These are phyloP conservation scores for Acropternis orthonyx DNA, from an alignment of 2,797 vertebrate species.

Conservation along the genomic window DNA sequence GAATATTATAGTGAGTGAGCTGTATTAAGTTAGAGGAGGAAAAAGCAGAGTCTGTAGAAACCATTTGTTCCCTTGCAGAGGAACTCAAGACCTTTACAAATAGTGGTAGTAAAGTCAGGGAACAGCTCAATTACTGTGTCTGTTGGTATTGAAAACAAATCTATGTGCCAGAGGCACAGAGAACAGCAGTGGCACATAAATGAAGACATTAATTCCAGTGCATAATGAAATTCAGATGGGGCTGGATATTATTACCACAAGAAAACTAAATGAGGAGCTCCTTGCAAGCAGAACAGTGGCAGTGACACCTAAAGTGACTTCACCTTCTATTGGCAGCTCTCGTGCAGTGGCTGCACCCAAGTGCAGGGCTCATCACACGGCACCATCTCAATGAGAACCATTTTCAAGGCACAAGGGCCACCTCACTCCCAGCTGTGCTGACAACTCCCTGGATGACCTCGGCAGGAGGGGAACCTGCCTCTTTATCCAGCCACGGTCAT, in stretches of 20 bases:
- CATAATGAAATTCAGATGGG: not conserved
- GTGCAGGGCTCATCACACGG: accelerated
- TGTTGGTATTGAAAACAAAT: conserved; percentile 2
- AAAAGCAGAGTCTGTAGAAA: not conserved
- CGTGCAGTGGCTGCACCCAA: accelerated
- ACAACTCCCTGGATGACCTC: not conserved
- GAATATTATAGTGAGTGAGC: not conserved
- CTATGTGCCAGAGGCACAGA: not conserved
- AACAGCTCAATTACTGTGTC: not conserved
- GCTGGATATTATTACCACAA: not conserved
- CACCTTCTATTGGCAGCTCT: not conserved
- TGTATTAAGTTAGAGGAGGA: not conserved
- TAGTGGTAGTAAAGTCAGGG: not conserved
- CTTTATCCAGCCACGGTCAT: not conserved
- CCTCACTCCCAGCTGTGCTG: not conserved
- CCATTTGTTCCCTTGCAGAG: not conserved
- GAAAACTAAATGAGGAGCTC: not conserved
- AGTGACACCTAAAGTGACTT: not conserved
- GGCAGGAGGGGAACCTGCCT: not conserved
- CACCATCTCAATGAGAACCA: not conserved
- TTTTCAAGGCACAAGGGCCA: too few species aligned
- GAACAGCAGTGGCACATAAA: not conserved
- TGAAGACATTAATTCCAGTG: not conserved
- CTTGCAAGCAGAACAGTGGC: not conserved
- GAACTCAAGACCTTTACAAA: not conserved